Evolutionary conservation across 2,797 vertebrate genomes (phyloP).

Genomic region (Sebastes ruberrimus): DNA sequence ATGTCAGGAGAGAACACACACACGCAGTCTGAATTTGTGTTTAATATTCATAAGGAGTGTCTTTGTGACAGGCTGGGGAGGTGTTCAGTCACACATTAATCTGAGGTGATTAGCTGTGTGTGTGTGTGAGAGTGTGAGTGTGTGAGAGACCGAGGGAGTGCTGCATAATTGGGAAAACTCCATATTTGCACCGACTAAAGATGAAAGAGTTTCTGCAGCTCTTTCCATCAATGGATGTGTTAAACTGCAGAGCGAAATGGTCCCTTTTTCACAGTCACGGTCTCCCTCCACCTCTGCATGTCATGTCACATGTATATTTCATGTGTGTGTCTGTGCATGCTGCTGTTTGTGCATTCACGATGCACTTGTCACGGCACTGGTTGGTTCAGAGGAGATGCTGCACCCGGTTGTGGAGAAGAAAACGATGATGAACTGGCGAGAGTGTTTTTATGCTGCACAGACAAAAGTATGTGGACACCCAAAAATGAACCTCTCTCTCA

Average conservation of each 20-base stretch:
- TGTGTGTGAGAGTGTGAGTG: neutral
- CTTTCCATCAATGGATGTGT: slow-evolving; percentile 17
- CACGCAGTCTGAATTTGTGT: slow-evolving; percentile 5
- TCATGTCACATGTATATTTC: slow-evolving; percentile 26
- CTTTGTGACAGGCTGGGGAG: slow-evolving; percentile 21
- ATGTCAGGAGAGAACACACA: slow-evolving; percentile 8
- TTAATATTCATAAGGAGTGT: slow-evolving; percentile 50
- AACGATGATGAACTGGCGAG: neutral
- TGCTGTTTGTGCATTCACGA: neutral
- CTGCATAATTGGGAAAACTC: slow-evolving; percentile 38
- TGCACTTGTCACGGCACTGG: slow-evolving; percentile 5
- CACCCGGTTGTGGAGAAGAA: neutral
- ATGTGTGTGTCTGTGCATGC: neutral
- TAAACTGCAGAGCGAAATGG: neutral
- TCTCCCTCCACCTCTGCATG: neutral
- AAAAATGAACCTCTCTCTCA: neutral
- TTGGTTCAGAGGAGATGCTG: neutral
- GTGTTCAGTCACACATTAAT: slow-evolving; percentile 47
- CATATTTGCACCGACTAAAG: slow-evolving; percentile 29
- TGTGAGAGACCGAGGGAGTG: neutral
- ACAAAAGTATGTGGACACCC: neutral
- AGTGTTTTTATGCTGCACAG: neutral
- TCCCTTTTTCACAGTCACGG: neutral
- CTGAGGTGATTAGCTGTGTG: slow-evolving; percentile 53
- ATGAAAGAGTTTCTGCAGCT: slow-evolving; percentile 33